Percentiles rank a stretch among this genome's conserved stretches.
Conservation (phyloP, 2,888 invertebrate species). For the Leptogaster cylindrica region DNA sequence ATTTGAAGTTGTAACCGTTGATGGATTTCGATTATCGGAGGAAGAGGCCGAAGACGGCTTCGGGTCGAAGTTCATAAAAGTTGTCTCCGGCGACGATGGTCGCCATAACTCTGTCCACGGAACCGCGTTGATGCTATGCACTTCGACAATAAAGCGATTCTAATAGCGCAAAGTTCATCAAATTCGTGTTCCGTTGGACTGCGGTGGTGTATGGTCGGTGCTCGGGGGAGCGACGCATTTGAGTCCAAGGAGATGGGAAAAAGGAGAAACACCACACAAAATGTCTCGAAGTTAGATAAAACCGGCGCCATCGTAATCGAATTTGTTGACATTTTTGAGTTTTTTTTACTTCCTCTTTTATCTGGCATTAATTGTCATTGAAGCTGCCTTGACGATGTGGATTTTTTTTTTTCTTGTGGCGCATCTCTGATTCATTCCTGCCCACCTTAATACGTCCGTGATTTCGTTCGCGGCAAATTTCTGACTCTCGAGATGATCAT, state of each 20-base stretch:
- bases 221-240: neutral
- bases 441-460: slow-evolving; percentile 8
- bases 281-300: slow-evolving; percentile 62
- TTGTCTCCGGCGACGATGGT: neutral
- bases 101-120: slow-evolving; percentile 9
- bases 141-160: slow-evolving; percentile 3
- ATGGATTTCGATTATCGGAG: slow-evolving; percentile 18
- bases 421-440: slow-evolving; percentile 2
- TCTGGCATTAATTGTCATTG: slow-evolving; percentile 39
- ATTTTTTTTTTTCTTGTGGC: neutral
- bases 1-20: slow-evolving; percentile 17
- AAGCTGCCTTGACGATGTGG: slow-evolving; percentile 23
- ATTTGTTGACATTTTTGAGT: slow-evolving; percentile 50
- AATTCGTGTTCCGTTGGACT: neutral
- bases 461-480: slow-evolving; percentile 1
- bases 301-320: slow-evolving; percentile 61
- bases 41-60: neutral
- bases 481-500: too few species aligned
- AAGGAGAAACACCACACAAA: slow-evolving; percentile 47
- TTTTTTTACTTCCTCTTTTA: slow-evolving; percentile 36
- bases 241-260: neutral
- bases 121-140: neutral
- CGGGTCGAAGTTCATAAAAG: slow-evolving; percentile 2
- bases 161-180: slow-evolving; percentile 34
- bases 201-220: neutral